Evolutionary conservation across 2,888 invertebrate genomes (phyloP).

Genomic region (Standfussiana lucernea): DNA sequence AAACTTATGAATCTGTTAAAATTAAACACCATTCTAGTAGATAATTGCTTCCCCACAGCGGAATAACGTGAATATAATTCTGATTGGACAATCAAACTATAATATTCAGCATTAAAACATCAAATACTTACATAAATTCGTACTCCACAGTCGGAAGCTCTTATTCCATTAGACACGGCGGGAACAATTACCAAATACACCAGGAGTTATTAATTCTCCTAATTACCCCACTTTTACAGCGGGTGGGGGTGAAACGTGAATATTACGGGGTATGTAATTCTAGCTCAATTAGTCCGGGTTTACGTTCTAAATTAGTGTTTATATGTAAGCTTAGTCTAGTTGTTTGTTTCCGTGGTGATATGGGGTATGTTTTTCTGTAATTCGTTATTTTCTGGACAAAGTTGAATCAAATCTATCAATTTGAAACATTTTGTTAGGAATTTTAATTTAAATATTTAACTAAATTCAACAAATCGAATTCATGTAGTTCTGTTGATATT

Average conservation of each 20-base stretch:
- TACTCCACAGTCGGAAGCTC: constrained; percentile 18
- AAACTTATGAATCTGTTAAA: background rate
- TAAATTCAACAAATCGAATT: no score
- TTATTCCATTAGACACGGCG: constrained; percentile 47
- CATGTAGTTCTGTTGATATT: background rate
- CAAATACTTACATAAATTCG: constrained; percentile 32
- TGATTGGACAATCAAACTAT: constrained; percentile 36
- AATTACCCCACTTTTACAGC: constrained; percentile 50
- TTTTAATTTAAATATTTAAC: no score
- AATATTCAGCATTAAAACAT: constrained; percentile 38
- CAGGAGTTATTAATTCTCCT: constrained; percentile 54
- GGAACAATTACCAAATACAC: constrained; percentile 57
- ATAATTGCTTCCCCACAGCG: background rate
- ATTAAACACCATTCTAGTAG: background rate
- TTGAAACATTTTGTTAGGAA: background rate
- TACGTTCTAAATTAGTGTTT: constrained; percentile 35
- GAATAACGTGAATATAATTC: constrained; percentile 16
- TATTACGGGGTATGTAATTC: constrained; percentile 57
- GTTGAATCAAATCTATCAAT: background rate
- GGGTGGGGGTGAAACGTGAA: constrained; percentile 26
- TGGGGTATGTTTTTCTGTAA: constrained; percentile 8
- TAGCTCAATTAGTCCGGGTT: constrained; percentile 44
- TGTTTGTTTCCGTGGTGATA: constrained; percentile 55
- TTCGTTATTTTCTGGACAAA: background rate
- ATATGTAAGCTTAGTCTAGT: constrained; percentile 18